phyloP scores from a whole-genome alignment of 2,113 vertebrate species.

The Merops nubicus region DNA sequence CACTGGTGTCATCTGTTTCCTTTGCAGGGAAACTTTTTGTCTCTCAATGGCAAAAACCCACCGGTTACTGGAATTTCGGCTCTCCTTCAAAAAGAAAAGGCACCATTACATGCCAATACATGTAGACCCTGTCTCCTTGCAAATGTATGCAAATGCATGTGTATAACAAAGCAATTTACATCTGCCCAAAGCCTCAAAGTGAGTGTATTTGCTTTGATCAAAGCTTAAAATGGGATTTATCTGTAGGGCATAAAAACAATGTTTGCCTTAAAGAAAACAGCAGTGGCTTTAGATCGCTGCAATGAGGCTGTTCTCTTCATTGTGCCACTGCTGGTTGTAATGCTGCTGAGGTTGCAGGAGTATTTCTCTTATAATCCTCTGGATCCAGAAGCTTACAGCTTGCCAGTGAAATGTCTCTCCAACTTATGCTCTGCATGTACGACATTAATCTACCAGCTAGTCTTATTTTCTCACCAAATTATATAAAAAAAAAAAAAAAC shows the following conservation, averaged over 20 bases:
- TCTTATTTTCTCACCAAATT: background rate
- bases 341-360: constrained; percentile 28
- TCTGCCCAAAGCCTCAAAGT: constrained; percentile 75
- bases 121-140: constrained; percentile 53
- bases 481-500: background rate
- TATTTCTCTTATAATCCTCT: constrained; percentile 39
- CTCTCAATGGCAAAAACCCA: background rate
- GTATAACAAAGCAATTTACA: constrained; percentile 78
- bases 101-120: constrained; percentile 1
- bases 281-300: constrained; percentile 52
- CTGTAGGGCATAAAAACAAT: constrained; percentile 77
- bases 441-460: constrained; percentile 18
- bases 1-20: background rate
- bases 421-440: background rate
- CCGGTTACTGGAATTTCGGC: constrained; percentile 25
- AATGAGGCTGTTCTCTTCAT: constrained; percentile 31
- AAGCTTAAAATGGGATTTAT: constrained; percentile 79
- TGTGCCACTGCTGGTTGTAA: constrained; percentile 39
- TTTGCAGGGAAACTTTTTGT: background rate
- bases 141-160: constrained; percentile 80
- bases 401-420: constrained; percentile 16
- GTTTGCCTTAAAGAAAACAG: constrained; percentile 70
- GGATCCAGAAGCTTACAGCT: constrained; percentile 22
- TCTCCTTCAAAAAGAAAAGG: constrained; percentile 21
- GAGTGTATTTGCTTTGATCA: constrained; percentile 80